Evolutionary conservation across 2,113 vertebrate species (phyloP).

Genomic region (Phainopepla nitens): DNA sequence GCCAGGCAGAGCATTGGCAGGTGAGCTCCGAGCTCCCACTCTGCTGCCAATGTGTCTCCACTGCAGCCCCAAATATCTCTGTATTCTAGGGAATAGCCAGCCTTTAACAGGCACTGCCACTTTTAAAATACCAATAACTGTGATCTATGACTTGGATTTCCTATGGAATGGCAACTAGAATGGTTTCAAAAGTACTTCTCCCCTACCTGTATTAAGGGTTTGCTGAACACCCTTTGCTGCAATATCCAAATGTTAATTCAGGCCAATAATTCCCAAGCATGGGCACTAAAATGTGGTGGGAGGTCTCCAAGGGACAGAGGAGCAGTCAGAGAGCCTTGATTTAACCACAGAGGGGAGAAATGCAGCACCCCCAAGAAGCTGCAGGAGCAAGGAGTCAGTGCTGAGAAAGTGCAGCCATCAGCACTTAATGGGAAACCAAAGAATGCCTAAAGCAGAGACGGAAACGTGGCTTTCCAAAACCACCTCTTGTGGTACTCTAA

Average conservation of each 20-base stretch:
- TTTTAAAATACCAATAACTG: constrained; percentile 42
- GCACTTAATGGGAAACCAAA: not conserved
- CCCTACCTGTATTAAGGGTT: not conserved
- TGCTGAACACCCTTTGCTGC: not conserved
- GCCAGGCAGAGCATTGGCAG: constrained; percentile 42
- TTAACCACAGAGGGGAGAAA: not conserved
- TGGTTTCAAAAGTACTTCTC: constrained; percentile 33
- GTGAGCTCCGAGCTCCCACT: constrained; percentile 24
- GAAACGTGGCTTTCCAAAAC: not conserved
- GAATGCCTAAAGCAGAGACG: not conserved
- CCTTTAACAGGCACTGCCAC: constrained; percentile 25
- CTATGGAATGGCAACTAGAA: constrained; percentile 16
- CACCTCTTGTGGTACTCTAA: not conserved
- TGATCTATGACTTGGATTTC: constrained; percentile 52
- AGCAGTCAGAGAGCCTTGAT: not conserved
- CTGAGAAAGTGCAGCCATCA: not conserved
- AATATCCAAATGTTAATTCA: not conserved
- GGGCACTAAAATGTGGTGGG: accelerated
- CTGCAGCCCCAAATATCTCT: not conserved
- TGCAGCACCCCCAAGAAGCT: not conserved
- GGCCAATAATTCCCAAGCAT: not conserved
- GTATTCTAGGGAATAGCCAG: constrained; percentile 14
- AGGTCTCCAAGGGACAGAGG: accelerated
- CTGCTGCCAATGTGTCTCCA: not conserved
- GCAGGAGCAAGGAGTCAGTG: not conserved